Evolutionary conservation across 2,113 vertebrate genomes (phyloP).

Genomic region (Tyto alba): DNA sequence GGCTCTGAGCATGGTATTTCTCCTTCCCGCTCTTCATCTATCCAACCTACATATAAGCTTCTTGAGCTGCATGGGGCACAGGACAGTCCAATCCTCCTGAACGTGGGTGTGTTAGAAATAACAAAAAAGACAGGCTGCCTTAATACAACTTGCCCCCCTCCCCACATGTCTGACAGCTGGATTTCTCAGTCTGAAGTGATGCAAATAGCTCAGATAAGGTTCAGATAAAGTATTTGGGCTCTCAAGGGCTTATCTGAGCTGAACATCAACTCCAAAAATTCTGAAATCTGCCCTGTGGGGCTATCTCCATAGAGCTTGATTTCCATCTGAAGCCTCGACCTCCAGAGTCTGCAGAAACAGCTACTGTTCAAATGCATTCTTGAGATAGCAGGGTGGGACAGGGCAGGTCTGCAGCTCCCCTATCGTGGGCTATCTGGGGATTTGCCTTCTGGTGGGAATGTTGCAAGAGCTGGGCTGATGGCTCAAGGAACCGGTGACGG

Average conservation of each 20-base stretch:
- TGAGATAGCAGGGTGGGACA: slow-evolving; percentile 41
- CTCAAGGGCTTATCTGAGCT: slow-evolving; percentile 39
- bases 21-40: neutral
- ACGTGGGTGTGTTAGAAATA: neutral
- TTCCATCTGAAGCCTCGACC: slow-evolving; percentile 28
- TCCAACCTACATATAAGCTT: neutral
- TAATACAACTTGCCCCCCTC: neutral
- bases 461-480: neutral
- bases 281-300: slow-evolving; percentile 39
- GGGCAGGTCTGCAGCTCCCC: neutral
- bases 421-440: neutral
- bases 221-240: slow-evolving; percentile 52
- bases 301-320: neutral
- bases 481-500: slow-evolving; percentile 22
- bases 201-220: slow-evolving; percentile 64
- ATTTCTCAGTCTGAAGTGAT: slow-evolving; percentile 42
- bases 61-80: neutral
- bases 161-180: neutral
- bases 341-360: slow-evolving; percentile 12
- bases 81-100: neutral
- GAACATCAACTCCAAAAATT: slow-evolving; percentile 34
- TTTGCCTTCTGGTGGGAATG: slow-evolving; percentile 14
- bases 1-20: neutral
- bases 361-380: slow-evolving; percentile 39
- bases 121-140: neutral